A percentile compares a stretch with the other conserved stretches of the same genome.
Evolutionary conservation across 2,113 vertebrate genomes (phyloP).

Genomic region (Philantomba maxwellii): DNA sequence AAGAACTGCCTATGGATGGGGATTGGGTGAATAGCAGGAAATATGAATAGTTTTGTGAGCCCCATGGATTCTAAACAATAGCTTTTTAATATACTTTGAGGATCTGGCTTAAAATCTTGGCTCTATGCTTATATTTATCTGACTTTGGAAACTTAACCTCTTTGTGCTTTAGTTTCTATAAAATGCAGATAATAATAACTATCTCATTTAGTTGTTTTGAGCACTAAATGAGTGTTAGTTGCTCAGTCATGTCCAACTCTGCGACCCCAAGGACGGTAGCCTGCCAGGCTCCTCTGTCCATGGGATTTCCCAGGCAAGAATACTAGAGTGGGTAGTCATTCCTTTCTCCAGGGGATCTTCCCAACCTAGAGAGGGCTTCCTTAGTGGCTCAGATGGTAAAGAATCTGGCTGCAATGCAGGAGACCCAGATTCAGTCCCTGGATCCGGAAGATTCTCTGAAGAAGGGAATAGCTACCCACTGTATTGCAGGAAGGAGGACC

Average conservation of each 20-base stretch:
- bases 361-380: neutral
- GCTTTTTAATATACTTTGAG: neutral
- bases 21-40: fast-evolving
- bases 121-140: neutral
- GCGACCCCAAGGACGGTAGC: fast-evolving
- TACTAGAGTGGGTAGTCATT: neutral
- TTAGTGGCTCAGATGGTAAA: neutral
- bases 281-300: neutral
- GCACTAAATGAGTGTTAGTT: neutral
- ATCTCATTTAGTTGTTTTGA: neutral
- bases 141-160: neutral
- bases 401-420: neutral
- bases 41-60: neutral
- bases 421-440: neutral
- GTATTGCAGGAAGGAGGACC: neutral
- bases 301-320: neutral
- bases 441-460: neutral
- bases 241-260: neutral
- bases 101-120: neutral
- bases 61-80: neutral
- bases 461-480: neutral
- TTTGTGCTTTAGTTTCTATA: neutral
- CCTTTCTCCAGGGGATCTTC: neutral
- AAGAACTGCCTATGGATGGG: neutral
- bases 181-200: neutral